Evolutionary conservation across 2,797 vertebrate species (phyloP), one percentile per base, ranked within the genome.

Genomic region (Pelodytes ibericus): DNA sequence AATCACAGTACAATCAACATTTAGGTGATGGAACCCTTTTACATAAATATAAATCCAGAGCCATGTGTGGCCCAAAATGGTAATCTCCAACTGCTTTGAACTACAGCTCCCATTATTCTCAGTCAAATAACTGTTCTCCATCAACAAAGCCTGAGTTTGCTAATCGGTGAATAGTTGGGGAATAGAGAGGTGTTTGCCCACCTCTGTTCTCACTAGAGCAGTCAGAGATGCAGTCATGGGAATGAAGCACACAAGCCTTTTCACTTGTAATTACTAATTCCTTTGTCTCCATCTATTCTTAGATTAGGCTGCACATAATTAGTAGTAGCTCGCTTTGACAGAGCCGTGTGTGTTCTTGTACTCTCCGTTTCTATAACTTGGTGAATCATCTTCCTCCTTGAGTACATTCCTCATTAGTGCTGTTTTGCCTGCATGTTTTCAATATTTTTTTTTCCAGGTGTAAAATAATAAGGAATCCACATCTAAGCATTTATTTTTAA

Each of bases 271-370:
- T 60, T 49, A 49, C 44, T 15, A 15, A 49, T 49, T n/a, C 44
- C 18, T 49, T 49, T 49, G 58, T 27, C 20, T 64, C 31, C 10
- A 9, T 64, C 62, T 64, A 64, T 64, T 64, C 62, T 44, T 64
- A 31, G 60, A 29, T 13, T 39, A 36, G 24, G 36, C 18, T 44
- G n/a, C 33, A 41, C 16, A n/a, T 64, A 44, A 64, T 64, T 41
- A 64, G 13, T 64, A 24, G 33, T 26, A 44, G 36, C 22, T 64
- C 25, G 62, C 5, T 41, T 41, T 64, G 33, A 64, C 33, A 44
- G 9, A 41, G 62, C 36, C 20, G 11, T 44, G 31, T 31, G 30
- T 11, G n/a, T 36, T 36, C 13, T 27, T 15, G 29, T 41, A 26
- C 18, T 25, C 62, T 22, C 36, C 30, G 62, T 27, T 24, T 64